Evolutionary conservation across 2,797 vertebrate species (phyloP).

Genomic region (Trachops cirrhosus): DNA sequence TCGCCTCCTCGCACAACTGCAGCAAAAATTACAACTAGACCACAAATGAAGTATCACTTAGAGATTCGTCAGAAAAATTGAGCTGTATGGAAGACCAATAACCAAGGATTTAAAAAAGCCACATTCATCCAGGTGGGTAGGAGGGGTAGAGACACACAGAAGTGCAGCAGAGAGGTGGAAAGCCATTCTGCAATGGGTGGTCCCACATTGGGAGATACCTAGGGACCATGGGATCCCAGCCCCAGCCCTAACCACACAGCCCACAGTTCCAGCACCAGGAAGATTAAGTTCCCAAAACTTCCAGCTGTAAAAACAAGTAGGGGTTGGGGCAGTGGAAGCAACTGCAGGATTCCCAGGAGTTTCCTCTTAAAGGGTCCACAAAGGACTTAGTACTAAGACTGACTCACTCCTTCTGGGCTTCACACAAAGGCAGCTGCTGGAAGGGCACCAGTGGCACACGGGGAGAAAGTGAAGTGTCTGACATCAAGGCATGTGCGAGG

Average conservation of each 20-base stretch:
- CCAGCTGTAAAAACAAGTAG: background rate
- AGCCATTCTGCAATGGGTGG: background rate
- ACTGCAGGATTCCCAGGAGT: background rate
- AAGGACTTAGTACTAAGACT: background rate
- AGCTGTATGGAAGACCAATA: background rate
- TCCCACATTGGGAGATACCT: background rate
- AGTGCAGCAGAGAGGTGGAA: background rate
- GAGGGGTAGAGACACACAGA: background rate
- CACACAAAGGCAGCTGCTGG: background rate
- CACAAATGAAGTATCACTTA: background rate
- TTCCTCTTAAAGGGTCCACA: background rate
- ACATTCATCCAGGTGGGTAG: background rate
- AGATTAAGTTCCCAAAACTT: background rate
- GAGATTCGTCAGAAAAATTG: background rate
- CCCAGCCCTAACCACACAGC: background rate
- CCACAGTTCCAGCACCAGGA: background rate
- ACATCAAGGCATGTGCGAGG: background rate
- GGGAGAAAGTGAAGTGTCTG: background rate
- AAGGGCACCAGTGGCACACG: background rate
- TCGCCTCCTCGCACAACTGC: background rate
- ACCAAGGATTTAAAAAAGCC: background rate
- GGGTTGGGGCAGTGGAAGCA: background rate
- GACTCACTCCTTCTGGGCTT: background rate
- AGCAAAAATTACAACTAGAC: background rate
- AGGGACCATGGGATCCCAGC: background rate